phyloP scores from a whole-genome alignment of 2,797 vertebrate genomes.

The Cynodonichthys magdalenae region DNA sequence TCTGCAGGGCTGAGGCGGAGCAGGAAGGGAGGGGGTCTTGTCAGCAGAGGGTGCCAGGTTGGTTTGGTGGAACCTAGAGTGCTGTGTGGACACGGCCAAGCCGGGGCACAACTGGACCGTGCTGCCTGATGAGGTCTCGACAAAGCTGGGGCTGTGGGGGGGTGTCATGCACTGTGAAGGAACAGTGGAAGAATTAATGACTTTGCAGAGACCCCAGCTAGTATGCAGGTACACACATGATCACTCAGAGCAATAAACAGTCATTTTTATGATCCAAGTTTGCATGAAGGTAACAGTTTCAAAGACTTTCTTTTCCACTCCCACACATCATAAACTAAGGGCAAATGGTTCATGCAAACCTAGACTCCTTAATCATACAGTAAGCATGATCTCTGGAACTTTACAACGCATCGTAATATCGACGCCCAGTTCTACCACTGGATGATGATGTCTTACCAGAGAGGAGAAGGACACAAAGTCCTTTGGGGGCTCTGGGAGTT shows the following conservation, averaged over 20 bases:
- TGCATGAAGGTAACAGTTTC: conserved; percentile 55
- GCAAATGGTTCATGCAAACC: conserved; percentile 2
- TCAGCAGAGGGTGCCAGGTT: conserved; percentile 43
- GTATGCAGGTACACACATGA: conserved; percentile 17
- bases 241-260: conserved; percentile 39
- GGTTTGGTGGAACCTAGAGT: conserved; percentile 47
- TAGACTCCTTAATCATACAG: conserved; percentile 19
- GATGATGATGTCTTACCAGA: conserved; percentile 83
- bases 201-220: conserved; percentile 29
- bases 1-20: conserved; percentile 76
- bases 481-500: conserved; percentile 80
- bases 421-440: neutral
- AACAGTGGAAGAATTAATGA: conserved; percentile 3
- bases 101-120: conserved; percentile 51
- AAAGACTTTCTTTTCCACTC: conserved; percentile 12
- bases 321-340: conserved; percentile 39
- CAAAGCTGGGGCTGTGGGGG: conserved; percentile 93
- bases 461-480: conserved; percentile 92
- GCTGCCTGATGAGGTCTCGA: conserved; percentile 76
- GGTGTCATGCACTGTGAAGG: conserved; percentile 94
- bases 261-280: conserved; percentile 51
- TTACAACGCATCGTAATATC: conserved; percentile 6
- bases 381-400: conserved; percentile 15
- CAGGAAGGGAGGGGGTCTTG: conserved; percentile 54
- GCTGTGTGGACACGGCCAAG: conserved; percentile 44